A percentile compares a stretch with the other conserved stretches of the same genome.
phyloP scores from a whole-genome alignment of 2,113 vertebrate genomes.

The Tympanuchus pallidicinctus region DNA sequence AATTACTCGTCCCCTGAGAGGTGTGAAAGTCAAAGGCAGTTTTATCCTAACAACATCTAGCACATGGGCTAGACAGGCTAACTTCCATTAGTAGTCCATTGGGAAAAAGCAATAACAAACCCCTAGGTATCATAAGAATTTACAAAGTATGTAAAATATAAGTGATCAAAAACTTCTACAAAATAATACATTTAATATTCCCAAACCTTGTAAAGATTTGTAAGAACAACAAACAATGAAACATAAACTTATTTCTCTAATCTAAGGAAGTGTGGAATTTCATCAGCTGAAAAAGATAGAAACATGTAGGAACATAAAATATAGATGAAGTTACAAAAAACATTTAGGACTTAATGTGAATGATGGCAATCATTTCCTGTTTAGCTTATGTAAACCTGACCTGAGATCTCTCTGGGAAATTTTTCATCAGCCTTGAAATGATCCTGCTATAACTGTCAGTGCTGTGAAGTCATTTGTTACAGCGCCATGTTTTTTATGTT shows the following conservation, averaged over 20 bases:
- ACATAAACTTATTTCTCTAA: conserved; percentile 63
- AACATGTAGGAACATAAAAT: conserved; percentile 76
- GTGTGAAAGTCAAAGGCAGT: conserved; percentile 89
- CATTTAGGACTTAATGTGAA: conserved; percentile 80
- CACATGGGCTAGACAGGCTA: conserved; percentile 86
- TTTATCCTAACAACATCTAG: conserved; percentile 86
- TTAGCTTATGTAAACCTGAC: conserved; percentile 81
- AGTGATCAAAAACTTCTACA: conserved; percentile 71
- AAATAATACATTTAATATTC: conserved; percentile 52
- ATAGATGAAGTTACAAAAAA: conserved; percentile 78
- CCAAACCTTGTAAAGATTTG: conserved; percentile 10
- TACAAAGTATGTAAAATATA: conserved; percentile 81
- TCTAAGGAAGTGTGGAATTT: conserved; percentile 73
- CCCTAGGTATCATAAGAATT: conserved; percentile 79
- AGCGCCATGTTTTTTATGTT: conserved; percentile 79
- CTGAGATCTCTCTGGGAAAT: conserved; percentile 76
- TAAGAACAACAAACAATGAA: conserved; percentile 62
- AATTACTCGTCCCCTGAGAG: conserved; percentile 83
- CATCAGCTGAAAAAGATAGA: conserved; percentile 68
- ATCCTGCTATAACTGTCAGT: conserved; percentile 81
- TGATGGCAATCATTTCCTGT: conserved; percentile 78
- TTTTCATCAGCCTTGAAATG: conserved; percentile 80
- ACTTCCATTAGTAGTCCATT: conserved; percentile 83
- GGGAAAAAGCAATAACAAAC: conserved; percentile 80
- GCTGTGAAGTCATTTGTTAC: conserved; percentile 80